Base-by-base conservation (phyloP, 2,113 vertebrate genomes). In the Zosterops japonicus region DNA sequence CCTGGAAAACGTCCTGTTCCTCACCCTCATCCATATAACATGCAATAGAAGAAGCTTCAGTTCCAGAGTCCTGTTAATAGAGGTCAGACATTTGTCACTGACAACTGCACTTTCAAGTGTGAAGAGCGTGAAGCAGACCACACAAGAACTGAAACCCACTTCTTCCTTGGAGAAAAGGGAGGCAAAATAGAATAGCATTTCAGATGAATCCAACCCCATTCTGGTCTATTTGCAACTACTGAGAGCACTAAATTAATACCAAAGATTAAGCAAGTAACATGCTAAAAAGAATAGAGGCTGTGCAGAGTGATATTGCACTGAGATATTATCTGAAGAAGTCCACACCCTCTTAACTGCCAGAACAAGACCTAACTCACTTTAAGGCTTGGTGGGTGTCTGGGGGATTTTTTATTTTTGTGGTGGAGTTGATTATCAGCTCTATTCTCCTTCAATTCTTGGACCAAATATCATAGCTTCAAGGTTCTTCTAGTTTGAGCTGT, bases 301-400 rank as follows among this genome's bases (percentile, higher is more conserved):
- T 67, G 88, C 80, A 76, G 56, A 70, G 72, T 11, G 29, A 72
- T 92, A 90, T 4, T 25, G 19, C 63, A 44, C 36, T 41, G 78
- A 95, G 95, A 97, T 96, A 29, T 88, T 96, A 97, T 97, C 96
- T 75, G 11, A 71, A 90, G 18, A 3, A 74, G 53, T 10, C 95
- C 90, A 97, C 93, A 85, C 95, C 95, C 89, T 96, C 83, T 6
- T 60, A 95, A 92, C 92, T 84, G 92, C 79, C 76, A 94, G 92
- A 93, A 96, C 96, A 97, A 95, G 96, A 96, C 46, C 19, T 42
- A 93, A 94, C 72, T 90, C 81, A 87, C 83, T 67, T 42, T 78
- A 47, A 44, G 59, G 44, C 83, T 92, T 71, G 61, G 86, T 94
- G 91, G 86, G 80, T 50, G 80, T 93, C 85, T 79, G 67, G 83